Evolutionary conservation across 2,888 invertebrate species (phyloP).

Genomic region (Callimorpha dominula): DNA sequence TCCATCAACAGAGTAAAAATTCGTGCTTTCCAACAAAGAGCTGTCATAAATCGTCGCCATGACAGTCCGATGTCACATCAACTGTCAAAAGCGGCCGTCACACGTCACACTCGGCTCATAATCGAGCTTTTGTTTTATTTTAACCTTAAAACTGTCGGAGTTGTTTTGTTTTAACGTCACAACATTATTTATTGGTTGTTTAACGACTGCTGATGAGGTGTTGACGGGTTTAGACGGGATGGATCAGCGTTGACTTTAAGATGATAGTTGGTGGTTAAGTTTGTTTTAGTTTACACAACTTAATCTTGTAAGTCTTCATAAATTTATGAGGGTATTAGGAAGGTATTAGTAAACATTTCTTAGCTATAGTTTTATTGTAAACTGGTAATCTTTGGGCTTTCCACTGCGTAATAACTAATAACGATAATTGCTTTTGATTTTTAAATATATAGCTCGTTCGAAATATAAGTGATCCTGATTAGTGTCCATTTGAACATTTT

Average conservation of each 20-base stretch:
- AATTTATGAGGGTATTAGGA: not conserved
- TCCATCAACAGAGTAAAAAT: constrained; percentile 14
- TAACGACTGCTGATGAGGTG: constrained; percentile 57
- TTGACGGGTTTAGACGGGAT: constrained; percentile 30
- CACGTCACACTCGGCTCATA: constrained; percentile 43
- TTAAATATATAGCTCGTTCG: not conserved
- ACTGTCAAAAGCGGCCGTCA: constrained; percentile 20
- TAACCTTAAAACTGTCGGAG: constrained; percentile 21
- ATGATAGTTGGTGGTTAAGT: constrained; percentile 12
- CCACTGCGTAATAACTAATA: too few species aligned
- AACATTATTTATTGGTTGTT: constrained; percentile 55
- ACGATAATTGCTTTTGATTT: too few species aligned
- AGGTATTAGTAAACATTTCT: not conserved
- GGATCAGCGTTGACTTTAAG: constrained; percentile 12
- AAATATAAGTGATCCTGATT: not conserved
- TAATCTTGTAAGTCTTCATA: not conserved
- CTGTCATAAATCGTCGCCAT: constrained; percentile 34
- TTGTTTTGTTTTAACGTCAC: constrained; percentile 51
- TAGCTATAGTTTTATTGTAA: not conserved
- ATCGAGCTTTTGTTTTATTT: constrained; percentile 49
- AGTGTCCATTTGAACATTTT: not conserved
- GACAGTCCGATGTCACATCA: constrained; percentile 21
- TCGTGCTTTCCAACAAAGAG: not conserved
- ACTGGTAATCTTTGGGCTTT: not conserved
- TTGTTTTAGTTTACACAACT: not conserved